A percentile compares a stretch with the other conserved stretches of the same genome.
These are phyloP conservation scores for Formica exsecta DNA, from an alignment of 1,140 invertebrate species.

Conservation along the genomic window DNA sequence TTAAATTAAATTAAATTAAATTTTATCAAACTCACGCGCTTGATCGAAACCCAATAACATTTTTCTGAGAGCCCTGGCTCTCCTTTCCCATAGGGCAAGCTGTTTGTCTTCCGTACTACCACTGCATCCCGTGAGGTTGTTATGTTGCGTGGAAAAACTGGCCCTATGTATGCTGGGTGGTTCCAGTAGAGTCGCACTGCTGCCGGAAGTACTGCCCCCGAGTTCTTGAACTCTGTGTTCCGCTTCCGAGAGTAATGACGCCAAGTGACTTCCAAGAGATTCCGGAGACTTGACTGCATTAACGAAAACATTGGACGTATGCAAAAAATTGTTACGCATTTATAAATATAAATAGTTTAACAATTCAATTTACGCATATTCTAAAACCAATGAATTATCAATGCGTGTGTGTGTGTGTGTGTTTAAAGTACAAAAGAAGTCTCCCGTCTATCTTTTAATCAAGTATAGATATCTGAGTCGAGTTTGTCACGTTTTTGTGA, in stretches of 20 bases:
- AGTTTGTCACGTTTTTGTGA: background rate
- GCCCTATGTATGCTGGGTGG: conserved; percentile 85
- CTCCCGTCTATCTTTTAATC: background rate
- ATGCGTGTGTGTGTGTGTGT: too few relatives aligned
- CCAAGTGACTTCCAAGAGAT: conserved; percentile 90
- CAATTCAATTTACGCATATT: too few relatives aligned
- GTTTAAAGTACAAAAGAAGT: background rate
- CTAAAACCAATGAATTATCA: background rate
- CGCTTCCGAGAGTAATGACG: conserved; percentile 92
- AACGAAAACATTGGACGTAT: conserved; percentile 56
- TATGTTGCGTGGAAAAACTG: conserved; percentile 86
- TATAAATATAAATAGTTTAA: background rate
- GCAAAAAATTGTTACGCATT: background rate
- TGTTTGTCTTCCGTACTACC: conserved; percentile 94
- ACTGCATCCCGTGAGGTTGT: conserved; percentile 89
- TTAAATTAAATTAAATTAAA: too few relatives aligned
- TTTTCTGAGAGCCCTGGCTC: conserved; percentile 92
- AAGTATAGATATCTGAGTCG: background rate
- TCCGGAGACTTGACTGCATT: conserved; percentile 91
- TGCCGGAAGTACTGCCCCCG: conserved; percentile 85
- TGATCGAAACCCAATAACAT: conserved; percentile 91
- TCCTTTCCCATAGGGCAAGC: conserved; percentile 94
- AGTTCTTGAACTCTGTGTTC: conserved; percentile 92
- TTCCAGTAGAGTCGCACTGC: conserved; percentile 82
- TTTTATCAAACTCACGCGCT: conserved; percentile 87